These are phyloP conservation scores for Manis crassicaudata DNA, from an alignment of 2,797 vertebrate species.

Conservation along the genomic window DNA sequence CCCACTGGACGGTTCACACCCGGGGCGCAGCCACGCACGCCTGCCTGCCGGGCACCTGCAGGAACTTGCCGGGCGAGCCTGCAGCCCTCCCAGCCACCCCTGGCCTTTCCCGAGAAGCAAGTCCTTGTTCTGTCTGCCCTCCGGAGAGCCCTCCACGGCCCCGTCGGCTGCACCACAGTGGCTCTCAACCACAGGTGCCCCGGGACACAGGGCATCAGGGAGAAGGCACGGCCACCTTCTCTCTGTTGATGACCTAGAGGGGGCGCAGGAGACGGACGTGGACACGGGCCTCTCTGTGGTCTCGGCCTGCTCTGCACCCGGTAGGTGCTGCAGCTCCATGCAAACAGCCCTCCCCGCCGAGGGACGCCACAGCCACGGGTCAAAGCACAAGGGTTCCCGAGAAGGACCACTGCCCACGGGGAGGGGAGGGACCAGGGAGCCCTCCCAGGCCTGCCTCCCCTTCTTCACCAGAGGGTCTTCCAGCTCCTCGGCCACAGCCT, in stretches of 20 bases:
- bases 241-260: constrained; percentile 91
- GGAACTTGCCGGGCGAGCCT: constrained; percentile 53
- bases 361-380: constrained; percentile 15
- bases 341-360: constrained; percentile 64
- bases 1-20: constrained; percentile 42
- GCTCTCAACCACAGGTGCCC: constrained; percentile 73
- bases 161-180: constrained; percentile 78
- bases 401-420: constrained; percentile 62
- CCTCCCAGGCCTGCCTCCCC: constrained; percentile 70
- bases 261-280: constrained; percentile 94
- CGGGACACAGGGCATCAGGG: constrained; percentile 53
- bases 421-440: constrained; percentile 40
- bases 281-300: constrained; percentile 95
- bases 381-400: constrained; percentile 36
- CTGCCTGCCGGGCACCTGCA: constrained; percentile 53
- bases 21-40: constrained; percentile 65
- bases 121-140: constrained; percentile 93
- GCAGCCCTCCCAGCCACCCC: constrained; percentile 73
- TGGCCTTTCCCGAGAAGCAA: constrained; percentile 88
- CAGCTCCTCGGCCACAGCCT: constrained; percentile 43
- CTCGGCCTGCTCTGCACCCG: constrained; percentile 90
- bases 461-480: constrained; percentile 77
- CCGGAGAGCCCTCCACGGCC: constrained; percentile 80
- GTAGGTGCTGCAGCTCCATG: constrained; percentile 81
- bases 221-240: constrained; percentile 81